Percentiles rank a stretch among this genome's conserved stretches.
These are phyloP conservation scores for Siphamia tubifer DNA, from an alignment of 2,113 vertebrate species.

Conservation along the genomic window DNA sequence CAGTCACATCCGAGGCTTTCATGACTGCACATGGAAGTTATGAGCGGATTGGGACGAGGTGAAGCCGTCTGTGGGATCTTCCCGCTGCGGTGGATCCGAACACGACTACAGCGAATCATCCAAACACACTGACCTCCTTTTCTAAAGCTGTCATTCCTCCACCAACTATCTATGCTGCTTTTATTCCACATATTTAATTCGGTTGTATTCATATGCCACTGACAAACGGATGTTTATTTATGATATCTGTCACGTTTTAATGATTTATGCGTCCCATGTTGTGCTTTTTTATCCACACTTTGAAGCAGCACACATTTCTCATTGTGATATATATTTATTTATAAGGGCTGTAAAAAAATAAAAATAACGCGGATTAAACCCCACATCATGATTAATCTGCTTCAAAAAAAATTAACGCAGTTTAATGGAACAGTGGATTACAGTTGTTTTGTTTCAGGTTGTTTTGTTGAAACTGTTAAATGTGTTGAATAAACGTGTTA, in stretches of 20 bases:
- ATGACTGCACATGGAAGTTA: not conserved
- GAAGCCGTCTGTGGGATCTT: too few relatives aligned
- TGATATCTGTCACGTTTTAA: not conserved
- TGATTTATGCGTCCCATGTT: not conserved
- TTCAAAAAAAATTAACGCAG: too few relatives aligned
- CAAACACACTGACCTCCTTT: slow-evolving; percentile 65
- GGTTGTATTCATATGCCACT: not conserved
- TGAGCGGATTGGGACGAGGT: not conserved
- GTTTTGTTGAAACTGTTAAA: too few relatives aligned
- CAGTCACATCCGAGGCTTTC: not conserved
- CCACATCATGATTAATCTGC: too few relatives aligned
- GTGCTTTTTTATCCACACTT: not conserved
- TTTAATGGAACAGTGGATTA: too few relatives aligned
- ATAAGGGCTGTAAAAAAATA: too few relatives aligned
- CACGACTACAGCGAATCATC: slow-evolving; percentile 32
- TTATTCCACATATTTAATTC: not conserved
- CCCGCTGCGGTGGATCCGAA: slow-evolving; percentile 46
- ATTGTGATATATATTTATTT: not conserved
- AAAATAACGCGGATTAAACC: too few relatives aligned
- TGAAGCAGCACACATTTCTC: not conserved
- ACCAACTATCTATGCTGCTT: not conserved
- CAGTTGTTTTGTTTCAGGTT: too few relatives aligned
- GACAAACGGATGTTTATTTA: not conserved
- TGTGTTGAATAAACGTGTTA: too few relatives aligned
- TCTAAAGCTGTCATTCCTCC: not conserved